phyloP scores from a whole-genome alignment of 2,797 vertebrate species.

The Amniataba percoides region DNA sequence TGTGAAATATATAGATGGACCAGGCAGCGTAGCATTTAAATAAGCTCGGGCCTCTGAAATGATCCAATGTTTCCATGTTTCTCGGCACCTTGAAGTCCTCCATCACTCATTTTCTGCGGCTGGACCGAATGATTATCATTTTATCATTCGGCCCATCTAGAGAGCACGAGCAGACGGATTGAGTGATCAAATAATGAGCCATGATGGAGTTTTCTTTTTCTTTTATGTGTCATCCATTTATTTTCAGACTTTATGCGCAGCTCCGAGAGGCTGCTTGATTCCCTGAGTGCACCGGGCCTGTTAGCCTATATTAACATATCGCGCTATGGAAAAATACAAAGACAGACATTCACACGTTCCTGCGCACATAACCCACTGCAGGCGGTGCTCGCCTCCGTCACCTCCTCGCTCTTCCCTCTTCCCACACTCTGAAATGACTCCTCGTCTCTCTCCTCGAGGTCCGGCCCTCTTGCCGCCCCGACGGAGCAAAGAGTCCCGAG shows the following conservation, averaged over 20 bases:
- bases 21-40: neutral
- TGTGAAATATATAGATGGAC: slow-evolving; percentile 22
- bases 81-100: neutral
- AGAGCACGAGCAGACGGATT: slow-evolving; percentile 25
- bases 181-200: slow-evolving; percentile 52
- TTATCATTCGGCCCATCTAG: slow-evolving; percentile 35
- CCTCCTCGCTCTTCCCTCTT: slow-evolving; percentile 19
- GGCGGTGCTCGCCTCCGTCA: neutral
- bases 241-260: slow-evolving; percentile 35
- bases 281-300: slow-evolving; percentile 13
- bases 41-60: slow-evolving; percentile 6
- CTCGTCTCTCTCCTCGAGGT: slow-evolving; percentile 25
- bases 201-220: slow-evolving; percentile 30
- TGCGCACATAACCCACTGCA: slow-evolving; percentile 22
- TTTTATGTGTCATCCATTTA: slow-evolving; percentile 36
- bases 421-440: slow-evolving; percentile 38
- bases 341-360: slow-evolving; percentile 17
- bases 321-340: slow-evolving; percentile 30
- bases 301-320: slow-evolving; percentile 48
- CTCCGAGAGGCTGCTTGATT: slow-evolving; percentile 25
- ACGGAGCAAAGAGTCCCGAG: slow-evolving; percentile 35
- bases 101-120: slow-evolving; percentile 15
- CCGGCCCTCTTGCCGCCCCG: slow-evolving; percentile 24
- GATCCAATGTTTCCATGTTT: neutral
- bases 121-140: slow-evolving; percentile 36